Evolutionary conservation across 1,140 invertebrate species (phyloP).

Genomic region (Tetragnatha versicolor): DNA sequence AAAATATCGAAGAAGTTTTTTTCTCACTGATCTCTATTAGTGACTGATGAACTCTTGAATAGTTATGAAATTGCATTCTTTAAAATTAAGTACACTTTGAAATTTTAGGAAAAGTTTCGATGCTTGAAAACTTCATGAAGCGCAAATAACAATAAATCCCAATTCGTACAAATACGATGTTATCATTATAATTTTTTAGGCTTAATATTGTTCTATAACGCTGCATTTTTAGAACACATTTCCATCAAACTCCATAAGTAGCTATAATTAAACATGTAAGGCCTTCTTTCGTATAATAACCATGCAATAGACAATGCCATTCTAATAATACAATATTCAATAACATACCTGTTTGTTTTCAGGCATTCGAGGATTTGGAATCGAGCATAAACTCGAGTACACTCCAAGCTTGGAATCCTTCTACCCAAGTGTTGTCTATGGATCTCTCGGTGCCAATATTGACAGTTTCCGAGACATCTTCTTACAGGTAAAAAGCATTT

Average conservation of each 20-base stretch:
- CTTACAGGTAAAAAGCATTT: neutral
- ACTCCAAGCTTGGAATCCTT: constrained; percentile 40
- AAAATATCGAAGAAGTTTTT: no score
- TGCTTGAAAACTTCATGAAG: no score
- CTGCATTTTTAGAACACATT: no score
- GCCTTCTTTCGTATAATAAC: neutral
- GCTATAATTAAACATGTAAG: neutral
- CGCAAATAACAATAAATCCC: no score
- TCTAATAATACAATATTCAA: neutral
- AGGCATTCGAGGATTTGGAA: constrained; percentile 6
- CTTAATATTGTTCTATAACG: no score
- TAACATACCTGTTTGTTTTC: neutral
- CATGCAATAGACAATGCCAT: neutral
- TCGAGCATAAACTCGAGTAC: neutral
- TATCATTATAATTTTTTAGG: no score
- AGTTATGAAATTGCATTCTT: no score
- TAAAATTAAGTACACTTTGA: no score
- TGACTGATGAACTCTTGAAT: no score
- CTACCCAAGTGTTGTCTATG: constrained; percentile 3
- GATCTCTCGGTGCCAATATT: neutral
- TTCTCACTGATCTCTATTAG: no score
- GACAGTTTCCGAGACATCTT: neutral
- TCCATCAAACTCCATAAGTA: neutral
- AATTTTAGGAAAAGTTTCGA: no score
- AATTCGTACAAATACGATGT: no score